phyloP scores from a whole-genome alignment of 1,140 invertebrate genomes.

The Drosophila rhopaloa region DNA sequence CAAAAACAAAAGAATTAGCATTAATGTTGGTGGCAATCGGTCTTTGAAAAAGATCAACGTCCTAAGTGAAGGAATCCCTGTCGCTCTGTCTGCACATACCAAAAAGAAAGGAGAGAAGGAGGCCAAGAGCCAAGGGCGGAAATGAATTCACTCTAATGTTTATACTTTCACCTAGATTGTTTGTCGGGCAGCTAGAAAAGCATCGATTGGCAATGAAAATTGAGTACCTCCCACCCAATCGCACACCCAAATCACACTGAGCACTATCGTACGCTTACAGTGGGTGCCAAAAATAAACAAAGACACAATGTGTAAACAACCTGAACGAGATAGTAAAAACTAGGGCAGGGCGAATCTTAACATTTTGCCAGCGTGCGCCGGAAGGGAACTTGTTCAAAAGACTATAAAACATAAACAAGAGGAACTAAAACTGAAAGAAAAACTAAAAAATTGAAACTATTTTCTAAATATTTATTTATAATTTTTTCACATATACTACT shows the following conservation, averaged over 20 bases:
- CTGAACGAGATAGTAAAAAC: conserved; percentile 45
- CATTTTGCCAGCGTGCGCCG: conserved; percentile 40
- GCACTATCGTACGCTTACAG: conserved; percentile 31
- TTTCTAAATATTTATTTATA: conserved; percentile 82
- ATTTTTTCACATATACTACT: conserved; percentile 67
- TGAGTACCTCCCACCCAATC: conserved; percentile 51
- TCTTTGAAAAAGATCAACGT: conserved; percentile 70
- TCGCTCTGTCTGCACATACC: conserved; percentile 68
- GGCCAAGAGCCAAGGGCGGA: conserved; percentile 37
- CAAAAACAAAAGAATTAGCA: conserved; percentile 45
- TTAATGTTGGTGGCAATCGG: conserved; percentile 54
- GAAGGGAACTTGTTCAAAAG: conserved; percentile 78
- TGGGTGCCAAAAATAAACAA: conserved; percentile 71
- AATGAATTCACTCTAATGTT: conserved; percentile 43
- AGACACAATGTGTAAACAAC: conserved; percentile 35
- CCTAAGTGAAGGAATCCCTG: conserved; percentile 61
- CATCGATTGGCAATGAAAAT: conserved; percentile 47
- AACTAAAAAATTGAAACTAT: conserved; percentile 62
- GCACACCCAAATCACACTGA: conserved; percentile 18
- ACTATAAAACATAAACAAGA: conserved; percentile 58
- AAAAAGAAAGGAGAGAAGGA: conserved; percentile 45
- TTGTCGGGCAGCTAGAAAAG: conserved; percentile 29
- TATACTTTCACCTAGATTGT: conserved; percentile 43
- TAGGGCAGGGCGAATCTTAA: conserved; percentile 42
- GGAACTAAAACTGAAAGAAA: conserved; percentile 40